phyloP scores from a whole-genome alignment of 2,888 invertebrate species.

The Drosophila monieri region DNA sequence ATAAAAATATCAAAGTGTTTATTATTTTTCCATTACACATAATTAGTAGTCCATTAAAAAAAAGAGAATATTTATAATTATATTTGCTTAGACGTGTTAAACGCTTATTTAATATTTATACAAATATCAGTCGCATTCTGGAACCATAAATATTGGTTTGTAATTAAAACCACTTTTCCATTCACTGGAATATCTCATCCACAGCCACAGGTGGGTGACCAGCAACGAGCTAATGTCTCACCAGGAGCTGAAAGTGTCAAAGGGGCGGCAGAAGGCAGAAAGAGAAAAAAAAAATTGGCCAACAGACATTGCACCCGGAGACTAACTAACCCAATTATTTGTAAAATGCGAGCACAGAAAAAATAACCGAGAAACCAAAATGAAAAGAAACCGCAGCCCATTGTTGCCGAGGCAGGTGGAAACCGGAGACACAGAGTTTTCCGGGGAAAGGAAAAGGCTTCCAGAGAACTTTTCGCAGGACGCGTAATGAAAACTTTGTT shows the following conservation, averaged over 20 bases:
- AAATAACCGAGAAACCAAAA: slow-evolving; percentile 21
- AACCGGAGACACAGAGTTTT: slow-evolving; percentile 33
- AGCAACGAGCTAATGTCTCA: slow-evolving; percentile 59
- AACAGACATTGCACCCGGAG: slow-evolving; percentile 44
- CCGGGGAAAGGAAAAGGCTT: slow-evolving; percentile 17
- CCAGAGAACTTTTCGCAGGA: slow-evolving; percentile 43
- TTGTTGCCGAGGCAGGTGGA: slow-evolving; percentile 68
- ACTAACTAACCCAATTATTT: slow-evolving; percentile 77
- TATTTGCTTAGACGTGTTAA: not conserved
- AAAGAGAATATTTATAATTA: not conserved
- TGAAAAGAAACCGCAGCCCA: slow-evolving; percentile 59
- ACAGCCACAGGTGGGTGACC: slow-evolving; percentile 2
- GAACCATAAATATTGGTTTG: not conserved
- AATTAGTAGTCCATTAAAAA: not conserved
- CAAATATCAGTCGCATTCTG: not conserved
- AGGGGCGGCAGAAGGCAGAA: not conserved
- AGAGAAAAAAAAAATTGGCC: slow-evolving; percentile 29
- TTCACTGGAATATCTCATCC: not conserved
- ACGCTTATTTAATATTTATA: not conserved
- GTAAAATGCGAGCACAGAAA: slow-evolving; percentile 54
- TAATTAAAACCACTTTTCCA: not conserved
- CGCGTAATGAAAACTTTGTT: slow-evolving; percentile 75
- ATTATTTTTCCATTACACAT: not conserved
- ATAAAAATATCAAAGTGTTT: not conserved
- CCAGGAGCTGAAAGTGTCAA: slow-evolving; percentile 20